Evolutionary conservation across 1,140 invertebrate genomes (phyloP).

Genomic region (Solen grandis): DNA sequence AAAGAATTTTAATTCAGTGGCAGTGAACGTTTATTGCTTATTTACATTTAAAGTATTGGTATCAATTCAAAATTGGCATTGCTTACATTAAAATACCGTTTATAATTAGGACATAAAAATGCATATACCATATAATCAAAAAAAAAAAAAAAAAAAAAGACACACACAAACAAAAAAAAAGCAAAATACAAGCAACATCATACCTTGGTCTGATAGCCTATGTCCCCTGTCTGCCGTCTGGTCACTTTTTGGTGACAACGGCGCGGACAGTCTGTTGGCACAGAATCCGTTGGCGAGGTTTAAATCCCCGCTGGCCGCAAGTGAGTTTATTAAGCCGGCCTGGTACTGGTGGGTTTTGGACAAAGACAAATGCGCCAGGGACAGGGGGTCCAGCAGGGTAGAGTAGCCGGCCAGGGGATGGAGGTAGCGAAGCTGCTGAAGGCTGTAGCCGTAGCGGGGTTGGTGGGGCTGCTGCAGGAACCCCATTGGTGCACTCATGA

Average conservation of each 20-base stretch:
- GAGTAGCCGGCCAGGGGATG: constrained; percentile 45
- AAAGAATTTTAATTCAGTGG: no score
- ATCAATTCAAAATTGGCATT: no score
- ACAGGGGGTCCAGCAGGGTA: constrained; percentile 36
- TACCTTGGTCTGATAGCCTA: constrained; percentile 37
- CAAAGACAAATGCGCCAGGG: constrained; percentile 37
- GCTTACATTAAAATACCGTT: neutral
- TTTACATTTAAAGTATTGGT: no score
- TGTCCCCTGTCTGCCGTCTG: neutral
- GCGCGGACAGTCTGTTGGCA: neutral
- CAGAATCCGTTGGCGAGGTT: neutral
- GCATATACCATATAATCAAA: neutral
- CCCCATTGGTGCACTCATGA: constrained; percentile 30
- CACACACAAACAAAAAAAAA: neutral
- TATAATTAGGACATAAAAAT: neutral
- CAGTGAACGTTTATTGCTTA: no score
- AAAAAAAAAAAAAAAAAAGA: neutral
- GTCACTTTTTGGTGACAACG: constrained; percentile 32
- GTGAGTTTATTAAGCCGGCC: constrained; percentile 8
- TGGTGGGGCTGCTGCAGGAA: constrained; percentile 48
- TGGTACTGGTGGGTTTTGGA: constrained; percentile 34
- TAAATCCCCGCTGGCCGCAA: constrained; percentile 5
- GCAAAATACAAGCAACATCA: neutral
- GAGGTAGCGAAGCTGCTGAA: constrained; percentile 45
- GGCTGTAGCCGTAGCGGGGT: constrained; percentile 34